These are phyloP conservation scores for Pimpla rufipes DNA, from an alignment of 2,888 invertebrate genomes.

Conservation along the genomic window DNA sequence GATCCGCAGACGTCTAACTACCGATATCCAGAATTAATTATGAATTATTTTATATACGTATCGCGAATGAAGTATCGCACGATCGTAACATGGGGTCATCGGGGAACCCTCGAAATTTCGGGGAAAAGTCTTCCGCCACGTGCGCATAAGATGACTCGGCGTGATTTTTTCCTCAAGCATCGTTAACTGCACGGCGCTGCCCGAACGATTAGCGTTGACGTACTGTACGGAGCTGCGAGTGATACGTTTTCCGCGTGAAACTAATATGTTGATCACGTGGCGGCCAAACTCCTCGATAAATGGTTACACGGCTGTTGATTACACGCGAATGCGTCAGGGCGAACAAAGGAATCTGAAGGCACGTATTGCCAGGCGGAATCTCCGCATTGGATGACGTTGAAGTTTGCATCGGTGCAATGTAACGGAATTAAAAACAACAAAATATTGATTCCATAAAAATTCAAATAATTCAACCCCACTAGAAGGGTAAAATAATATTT, in stretches of 20 bases:
- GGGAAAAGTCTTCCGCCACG: slow-evolving; percentile 30
- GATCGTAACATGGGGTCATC: too few relatives aligned
- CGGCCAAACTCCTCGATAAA: neutral
- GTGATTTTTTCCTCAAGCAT: slow-evolving; percentile 10
- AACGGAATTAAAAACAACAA: too few relatives aligned
- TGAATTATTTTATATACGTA: neutral
- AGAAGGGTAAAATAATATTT: too few relatives aligned
- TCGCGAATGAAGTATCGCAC: slow-evolving; percentile 30
- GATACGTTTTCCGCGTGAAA: neutral
- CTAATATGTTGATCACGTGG: slow-evolving; percentile 11
- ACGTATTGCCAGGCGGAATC: neutral
- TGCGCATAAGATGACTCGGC: slow-evolving; percentile 40
- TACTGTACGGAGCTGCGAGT: neutral
- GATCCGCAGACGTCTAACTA: neutral
- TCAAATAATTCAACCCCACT: too few relatives aligned
- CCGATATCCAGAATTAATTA: neutral
- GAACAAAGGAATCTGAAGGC: neutral
- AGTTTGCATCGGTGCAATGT: neutral
- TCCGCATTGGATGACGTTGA: neutral
- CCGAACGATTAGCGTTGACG: slow-evolving; percentile 24
- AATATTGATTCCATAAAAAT: too few relatives aligned
- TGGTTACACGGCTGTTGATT: neutral
- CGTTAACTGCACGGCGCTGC: slow-evolving; percentile 39
- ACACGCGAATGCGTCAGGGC: neutral
- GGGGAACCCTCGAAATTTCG: slow-evolving; percentile 3